A percentile compares a stretch with the other conserved stretches of the same genome.
Evolutionary conservation across 2,113 vertebrate species (phyloP).

Genomic region (Leptosomus discolor): DNA sequence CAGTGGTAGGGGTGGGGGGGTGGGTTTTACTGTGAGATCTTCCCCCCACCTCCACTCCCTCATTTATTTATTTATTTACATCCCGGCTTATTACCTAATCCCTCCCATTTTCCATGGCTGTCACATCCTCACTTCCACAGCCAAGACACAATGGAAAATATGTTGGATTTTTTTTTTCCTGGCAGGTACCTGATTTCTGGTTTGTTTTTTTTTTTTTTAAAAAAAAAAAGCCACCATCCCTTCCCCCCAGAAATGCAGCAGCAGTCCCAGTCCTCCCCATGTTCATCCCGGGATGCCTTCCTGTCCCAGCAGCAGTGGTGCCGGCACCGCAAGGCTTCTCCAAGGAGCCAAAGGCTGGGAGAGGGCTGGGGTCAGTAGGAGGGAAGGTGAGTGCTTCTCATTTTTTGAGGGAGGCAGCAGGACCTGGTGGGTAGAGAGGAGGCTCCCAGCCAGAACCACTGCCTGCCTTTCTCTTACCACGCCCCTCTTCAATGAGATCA

Average conservation of each 20-base stretch:
- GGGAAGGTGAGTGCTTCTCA: neutral
- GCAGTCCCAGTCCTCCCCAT: fast-evolving
- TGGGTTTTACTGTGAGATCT: neutral
- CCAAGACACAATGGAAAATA: conserved; percentile 38
- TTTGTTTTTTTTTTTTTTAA: neutral
- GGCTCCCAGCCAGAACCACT: neutral
- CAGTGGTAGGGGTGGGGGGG: neutral
- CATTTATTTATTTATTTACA: neutral
- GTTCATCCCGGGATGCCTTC: neutral
- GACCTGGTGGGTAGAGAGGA: neutral
- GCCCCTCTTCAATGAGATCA: neutral
- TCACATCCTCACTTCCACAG: conserved; percentile 23
- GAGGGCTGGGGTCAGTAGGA: neutral
- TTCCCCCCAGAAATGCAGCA: neutral
- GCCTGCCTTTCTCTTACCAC: neutral
- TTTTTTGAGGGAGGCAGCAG: neutral
- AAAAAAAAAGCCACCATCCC: neutral
- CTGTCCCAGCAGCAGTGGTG: fast-evolving
- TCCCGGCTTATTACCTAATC: neutral
- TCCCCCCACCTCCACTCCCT: neutral
- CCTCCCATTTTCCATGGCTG: conserved; percentile 47
- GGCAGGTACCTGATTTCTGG: conserved; percentile 11
- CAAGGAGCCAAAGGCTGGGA: neutral
- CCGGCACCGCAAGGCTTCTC: neutral
- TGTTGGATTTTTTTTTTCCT: conserved; percentile 36